Conservation (phyloP, 2,113 vertebrate genomes). For the Nyctereutes procyonoides region DNA sequence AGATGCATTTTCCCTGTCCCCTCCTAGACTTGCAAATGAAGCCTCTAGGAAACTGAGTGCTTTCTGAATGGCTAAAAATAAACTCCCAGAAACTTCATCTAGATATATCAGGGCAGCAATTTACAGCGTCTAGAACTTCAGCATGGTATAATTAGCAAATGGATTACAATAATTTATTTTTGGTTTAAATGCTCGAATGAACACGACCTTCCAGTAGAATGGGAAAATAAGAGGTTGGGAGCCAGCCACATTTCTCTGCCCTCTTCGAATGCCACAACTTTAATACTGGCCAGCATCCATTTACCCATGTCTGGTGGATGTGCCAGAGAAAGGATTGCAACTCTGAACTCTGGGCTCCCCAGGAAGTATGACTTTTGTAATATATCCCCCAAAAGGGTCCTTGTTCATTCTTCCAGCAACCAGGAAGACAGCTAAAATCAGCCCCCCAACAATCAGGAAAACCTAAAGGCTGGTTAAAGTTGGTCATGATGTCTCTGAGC, state of each 20-base stretch:
- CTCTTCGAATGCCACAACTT: conserved; percentile 73
- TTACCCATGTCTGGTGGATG: conserved; percentile 42
- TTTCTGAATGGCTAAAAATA: conserved; percentile 82
- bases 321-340: conserved; percentile 70
- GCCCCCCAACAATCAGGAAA: conserved; percentile 69
- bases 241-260: conserved; percentile 59
- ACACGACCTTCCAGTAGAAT: conserved; percentile 74
- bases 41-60: conserved; percentile 71
- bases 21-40: conserved; percentile 72
- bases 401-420: conserved; percentile 71
- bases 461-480: conserved; percentile 39
- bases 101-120: conserved; percentile 75
- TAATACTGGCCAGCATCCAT: conserved; percentile 69
- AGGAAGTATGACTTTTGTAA: background rate
- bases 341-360: conserved; percentile 64
- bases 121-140: conserved; percentile 78
- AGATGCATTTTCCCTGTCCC: background rate
- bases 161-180: conserved; percentile 85
- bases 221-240: conserved; percentile 73
- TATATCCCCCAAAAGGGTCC: background rate
- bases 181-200: conserved; percentile 83
- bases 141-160: conserved; percentile 85
- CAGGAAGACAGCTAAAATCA: conserved; percentile 70
- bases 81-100: conserved; percentile 79
- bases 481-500: background rate